Base-by-base conservation (phyloP, 2,888 invertebrate species). In the Furcula furcula region DNA sequence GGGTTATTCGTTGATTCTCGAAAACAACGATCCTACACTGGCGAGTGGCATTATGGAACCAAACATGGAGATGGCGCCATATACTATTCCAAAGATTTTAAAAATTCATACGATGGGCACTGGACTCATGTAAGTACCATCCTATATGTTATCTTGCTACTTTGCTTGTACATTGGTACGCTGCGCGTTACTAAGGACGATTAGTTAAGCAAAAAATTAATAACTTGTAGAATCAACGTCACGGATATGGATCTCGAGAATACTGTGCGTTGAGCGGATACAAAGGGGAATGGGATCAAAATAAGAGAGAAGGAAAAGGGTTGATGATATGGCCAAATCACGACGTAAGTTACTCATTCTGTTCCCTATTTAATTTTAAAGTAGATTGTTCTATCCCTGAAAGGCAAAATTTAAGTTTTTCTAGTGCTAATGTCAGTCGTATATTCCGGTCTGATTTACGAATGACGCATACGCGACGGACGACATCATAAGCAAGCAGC, bases 241-340 rank as follows among this genome's bases (percentile, higher is more conserved):
- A 78, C 40, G 88, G 88, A 5, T 77, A 64, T 52, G 88, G 87
- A 11, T 69, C 71, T 2, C 68, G 88, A 36, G 86, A 87, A 56
- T 87, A 88, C 54, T 67, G 67, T 39, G 34, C 53, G 10, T 32
- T 47, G 10, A 87, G 87, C 43, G 87, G 87, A 16, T 92, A 92
- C 54, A 77, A 84, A 57, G 92, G 92, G 7, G 65, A 87, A 34
- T 92, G 91, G 91, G 68, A 82, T 21, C 59, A 75, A 31, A 86
- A 88, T 32, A 50, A 76, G 10, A 81, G 89, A 45, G 77, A 91
- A 56, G 92, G 92, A n/a, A 72, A 76, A 40, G 92, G 92, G 19
- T 68, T 88, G 12, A 91, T 92, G 90, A 79, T 90, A 48, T 92
- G 91, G 91, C 76, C 87, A 1, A 92, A 92, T 65, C 87, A 89